Conservation (phyloP, 2,113 vertebrate genomes). For the Tiliqua scincoides region DNA sequence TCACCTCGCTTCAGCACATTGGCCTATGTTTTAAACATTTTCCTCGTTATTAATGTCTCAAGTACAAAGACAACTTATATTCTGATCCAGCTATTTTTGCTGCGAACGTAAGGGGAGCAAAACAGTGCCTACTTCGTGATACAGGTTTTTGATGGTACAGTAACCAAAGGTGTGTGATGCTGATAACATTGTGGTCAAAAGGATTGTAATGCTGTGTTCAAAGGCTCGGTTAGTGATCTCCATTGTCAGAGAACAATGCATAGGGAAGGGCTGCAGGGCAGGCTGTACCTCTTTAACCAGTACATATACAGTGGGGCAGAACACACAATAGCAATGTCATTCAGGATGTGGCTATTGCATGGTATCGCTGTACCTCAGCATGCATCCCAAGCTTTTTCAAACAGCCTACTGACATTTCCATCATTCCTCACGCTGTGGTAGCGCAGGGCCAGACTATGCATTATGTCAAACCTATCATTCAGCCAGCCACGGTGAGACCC, state of each 20-base stretch:
- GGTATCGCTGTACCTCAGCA: background rate
- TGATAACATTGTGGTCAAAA: background rate
- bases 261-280: background rate
- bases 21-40: slow-evolving; percentile 50
- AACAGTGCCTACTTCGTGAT: slow-evolving; percentile 32
- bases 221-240: background rate
- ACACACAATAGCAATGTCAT: background rate
- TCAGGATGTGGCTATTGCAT: background rate
- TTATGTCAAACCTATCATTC: too few species aligned
- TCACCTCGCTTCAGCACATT: slow-evolving; percentile 43
- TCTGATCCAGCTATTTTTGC: slow-evolving; percentile 58
- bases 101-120: slow-evolving; percentile 62
- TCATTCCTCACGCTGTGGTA: too few species aligned
- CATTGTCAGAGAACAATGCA: background rate
- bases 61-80: slow-evolving; percentile 58
- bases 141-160: background rate
- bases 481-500: too few species aligned
- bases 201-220: background rate
- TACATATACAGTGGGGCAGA: background rate
- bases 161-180: background rate
- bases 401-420: too few species aligned
- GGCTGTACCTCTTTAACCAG: background rate
- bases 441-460: too few species aligned
- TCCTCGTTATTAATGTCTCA: slow-evolving; percentile 53
- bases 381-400: background rate